Conservation (phyloP, 2,797 vertebrate species). For the Mus minutoides region DNA sequence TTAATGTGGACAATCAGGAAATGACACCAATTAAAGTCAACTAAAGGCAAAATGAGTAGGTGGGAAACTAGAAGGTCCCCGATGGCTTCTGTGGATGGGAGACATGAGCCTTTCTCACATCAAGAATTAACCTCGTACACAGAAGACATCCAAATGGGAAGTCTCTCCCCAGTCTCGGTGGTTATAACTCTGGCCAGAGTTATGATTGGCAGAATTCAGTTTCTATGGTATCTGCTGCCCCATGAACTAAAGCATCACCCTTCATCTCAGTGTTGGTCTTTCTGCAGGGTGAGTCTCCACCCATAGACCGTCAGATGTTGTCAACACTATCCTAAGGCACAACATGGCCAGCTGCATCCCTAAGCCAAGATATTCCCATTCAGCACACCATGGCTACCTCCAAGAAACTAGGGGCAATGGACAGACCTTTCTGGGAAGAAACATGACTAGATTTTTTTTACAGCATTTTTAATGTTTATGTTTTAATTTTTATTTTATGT, state of each 20-base stretch:
- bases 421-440: not conserved
- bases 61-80: not conserved
- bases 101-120: accelerated
- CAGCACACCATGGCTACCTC: not conserved
- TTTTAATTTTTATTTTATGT: not conserved
- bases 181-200: not conserved
- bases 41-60: not conserved
- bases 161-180: not conserved
- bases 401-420: not conserved
- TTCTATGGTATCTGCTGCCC: accelerated
- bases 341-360: too few species aligned
- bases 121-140: accelerated
- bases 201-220: not conserved
- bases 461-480: not conserved
- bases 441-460: not conserved
- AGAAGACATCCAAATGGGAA: not conserved
- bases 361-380: not conserved
- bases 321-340: not conserved
- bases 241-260: not conserved
- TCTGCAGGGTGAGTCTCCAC: not conserved
- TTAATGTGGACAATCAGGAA: not conserved
- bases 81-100: accelerated
- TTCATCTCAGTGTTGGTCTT: not conserved
- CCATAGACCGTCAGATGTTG: not conserved
- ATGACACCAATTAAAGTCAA: not conserved